Conservation (phyloP, 2,113 vertebrate species). For the Ammospiza nelsoni region DNA sequence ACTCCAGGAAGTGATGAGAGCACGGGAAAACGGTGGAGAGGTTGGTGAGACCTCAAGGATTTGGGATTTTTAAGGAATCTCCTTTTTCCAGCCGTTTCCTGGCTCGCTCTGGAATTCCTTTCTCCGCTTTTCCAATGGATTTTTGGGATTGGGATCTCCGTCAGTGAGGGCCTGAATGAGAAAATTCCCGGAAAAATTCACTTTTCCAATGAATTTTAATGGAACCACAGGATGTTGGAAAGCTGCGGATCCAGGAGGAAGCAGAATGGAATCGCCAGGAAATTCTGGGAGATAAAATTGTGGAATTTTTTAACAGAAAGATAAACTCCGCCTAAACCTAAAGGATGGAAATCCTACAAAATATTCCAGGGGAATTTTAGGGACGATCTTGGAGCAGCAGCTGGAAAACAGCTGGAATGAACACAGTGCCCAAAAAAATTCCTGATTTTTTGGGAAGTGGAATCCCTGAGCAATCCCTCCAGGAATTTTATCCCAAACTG, state of each 20-base stretch:
- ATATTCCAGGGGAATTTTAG: neutral
- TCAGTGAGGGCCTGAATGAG: no score
- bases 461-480: neutral
- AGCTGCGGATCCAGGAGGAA: neutral
- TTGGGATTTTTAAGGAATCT: neutral
- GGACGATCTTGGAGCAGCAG: neutral
- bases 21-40: neutral
- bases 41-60: rapidly evolving
- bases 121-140: neutral
- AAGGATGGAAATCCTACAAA: neutral
- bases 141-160: neutral
- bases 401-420: neutral
- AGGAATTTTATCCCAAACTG: neutral
- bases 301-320: neutral
- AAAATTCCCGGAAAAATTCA: neutral
- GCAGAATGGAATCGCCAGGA: neutral
- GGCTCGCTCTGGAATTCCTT: neutral
- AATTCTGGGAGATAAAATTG: neutral
- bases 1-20: neutral
- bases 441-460: neutral
- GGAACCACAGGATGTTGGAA: neutral
- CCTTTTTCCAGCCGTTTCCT: rapidly evolving
- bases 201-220: neutral
- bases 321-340: no score
- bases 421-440: neutral